Conservation (phyloP, 2,888 invertebrate genomes). For the Agrotis segetum region DNA sequence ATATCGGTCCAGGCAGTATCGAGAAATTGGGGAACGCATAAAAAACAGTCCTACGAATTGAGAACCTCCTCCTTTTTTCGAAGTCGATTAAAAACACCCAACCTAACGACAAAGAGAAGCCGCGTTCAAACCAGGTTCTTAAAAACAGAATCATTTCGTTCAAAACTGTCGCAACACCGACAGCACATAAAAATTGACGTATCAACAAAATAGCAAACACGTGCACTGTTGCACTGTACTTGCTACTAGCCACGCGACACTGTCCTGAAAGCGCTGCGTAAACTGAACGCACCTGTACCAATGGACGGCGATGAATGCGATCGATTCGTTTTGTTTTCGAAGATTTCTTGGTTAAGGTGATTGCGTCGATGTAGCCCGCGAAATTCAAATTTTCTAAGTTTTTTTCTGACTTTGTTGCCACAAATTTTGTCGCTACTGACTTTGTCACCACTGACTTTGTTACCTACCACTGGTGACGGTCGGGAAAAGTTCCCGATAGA, state of each 20-base stretch:
- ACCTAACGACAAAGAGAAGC: not conserved
- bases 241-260: conserved; percentile 41
- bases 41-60: too few species aligned
- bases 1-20: too few species aligned
- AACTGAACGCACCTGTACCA: conserved; percentile 68
- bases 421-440: too few species aligned
- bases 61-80: too few species aligned
- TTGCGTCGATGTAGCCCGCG: too few species aligned
- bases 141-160: not conserved
- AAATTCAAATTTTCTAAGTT: too few species aligned
- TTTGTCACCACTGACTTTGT: too few species aligned
- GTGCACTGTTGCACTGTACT: conserved; percentile 32
- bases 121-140: not conserved
- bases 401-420: too few species aligned
- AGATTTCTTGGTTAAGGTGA: not conserved
- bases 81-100: not conserved
- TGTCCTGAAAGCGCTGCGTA: conserved; percentile 60
- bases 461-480: too few species aligned
- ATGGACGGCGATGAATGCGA: conserved; percentile 35
- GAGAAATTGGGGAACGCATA: too few species aligned
- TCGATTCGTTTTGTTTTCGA: not conserved
- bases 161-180: conserved; percentile 12
- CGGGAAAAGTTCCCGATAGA: too few species aligned
- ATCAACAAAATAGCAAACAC: conserved; percentile 46
- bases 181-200: conserved; percentile 39